Conservation (phyloP, 1,140 invertebrate genomes). For the Mamestra configurata region DNA sequence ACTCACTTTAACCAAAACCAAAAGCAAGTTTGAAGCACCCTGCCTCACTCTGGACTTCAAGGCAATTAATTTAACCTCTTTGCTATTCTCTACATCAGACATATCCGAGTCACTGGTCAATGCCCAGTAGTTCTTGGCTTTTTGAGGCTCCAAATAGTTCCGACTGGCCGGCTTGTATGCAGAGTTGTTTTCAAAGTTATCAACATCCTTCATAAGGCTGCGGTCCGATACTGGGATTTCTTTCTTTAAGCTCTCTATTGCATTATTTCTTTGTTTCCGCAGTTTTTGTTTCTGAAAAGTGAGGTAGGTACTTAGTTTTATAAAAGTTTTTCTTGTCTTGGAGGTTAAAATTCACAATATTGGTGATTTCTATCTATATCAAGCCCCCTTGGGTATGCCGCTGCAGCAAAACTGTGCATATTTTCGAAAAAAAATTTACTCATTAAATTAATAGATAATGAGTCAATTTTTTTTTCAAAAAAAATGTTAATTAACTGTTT, state of each 20-base stretch:
- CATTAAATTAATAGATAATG: too few relatives aligned
- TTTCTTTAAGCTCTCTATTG: conserved; percentile 82
- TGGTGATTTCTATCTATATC: too few relatives aligned
- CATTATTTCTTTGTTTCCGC: conserved; percentile 82
- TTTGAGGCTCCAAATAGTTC: conserved; percentile 76
- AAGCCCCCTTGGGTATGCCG: too few relatives aligned
- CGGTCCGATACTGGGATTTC: conserved; percentile 82
- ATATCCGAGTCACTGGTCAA: conserved; percentile 86
- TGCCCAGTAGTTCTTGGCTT: conserved; percentile 66
- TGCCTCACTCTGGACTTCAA: conserved; percentile 82
- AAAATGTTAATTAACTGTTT: too few relatives aligned
- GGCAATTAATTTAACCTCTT: conserved; percentile 80
- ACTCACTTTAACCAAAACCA: conserved; percentile 83
- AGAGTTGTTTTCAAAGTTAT: conserved; percentile 77
- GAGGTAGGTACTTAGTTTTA: background rate
- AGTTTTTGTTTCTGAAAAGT: conserved; percentile 82
- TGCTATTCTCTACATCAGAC: conserved; percentile 82
- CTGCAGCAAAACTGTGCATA: too few relatives aligned
- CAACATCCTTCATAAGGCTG: conserved; percentile 80
- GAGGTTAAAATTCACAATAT: too few relatives aligned
- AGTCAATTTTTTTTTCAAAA: too few relatives aligned
- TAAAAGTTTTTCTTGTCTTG: too few relatives aligned
- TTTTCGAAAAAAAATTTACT: too few relatives aligned
- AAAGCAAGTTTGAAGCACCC: conserved; percentile 83
- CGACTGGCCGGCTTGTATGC: conserved; percentile 78